A percentile compares a stretch with the other conserved stretches of the same genome.
Evolutionary conservation across 1,140 invertebrate genomes (phyloP).

Genomic region (Drosophila oshimai): DNA sequence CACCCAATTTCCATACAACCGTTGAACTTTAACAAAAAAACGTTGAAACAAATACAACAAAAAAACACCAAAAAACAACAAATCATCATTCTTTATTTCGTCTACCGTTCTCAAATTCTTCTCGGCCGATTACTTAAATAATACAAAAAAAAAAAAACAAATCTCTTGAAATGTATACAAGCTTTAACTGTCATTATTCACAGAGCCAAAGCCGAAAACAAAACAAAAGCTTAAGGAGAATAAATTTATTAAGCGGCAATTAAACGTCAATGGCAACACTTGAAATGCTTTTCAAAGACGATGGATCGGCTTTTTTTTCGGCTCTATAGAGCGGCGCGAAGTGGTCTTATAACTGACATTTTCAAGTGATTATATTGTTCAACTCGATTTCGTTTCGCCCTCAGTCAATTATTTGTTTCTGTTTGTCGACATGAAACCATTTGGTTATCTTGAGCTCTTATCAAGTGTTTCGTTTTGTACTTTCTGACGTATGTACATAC

Average conservation of each 20-base stretch:
- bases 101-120: slow-evolving; percentile 5
- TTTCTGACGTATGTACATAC: not conserved
- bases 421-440: slow-evolving; percentile 34
- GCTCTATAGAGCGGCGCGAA: slow-evolving; percentile 1
- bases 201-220: not conserved
- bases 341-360: slow-evolving; percentile 48
- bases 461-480: slow-evolving; percentile 43
- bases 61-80: slow-evolving; percentile 1
- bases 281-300: slow-evolving; percentile 42
- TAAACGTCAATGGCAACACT: slow-evolving; percentile 47
- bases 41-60: not conserved
- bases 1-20: slow-evolving; percentile 29
- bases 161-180: slow-evolving; percentile 17
- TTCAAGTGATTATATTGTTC: slow-evolving; percentile 50
- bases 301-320: slow-evolving; percentile 25
- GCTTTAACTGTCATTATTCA: slow-evolving; percentile 23
- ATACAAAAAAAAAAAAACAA: not conserved
- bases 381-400: slow-evolving; percentile 6
- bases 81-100: slow-evolving; percentile 1
- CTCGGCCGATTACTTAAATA: not conserved
- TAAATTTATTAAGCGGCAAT: slow-evolving; percentile 46
- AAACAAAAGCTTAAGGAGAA: slow-evolving; percentile 22
- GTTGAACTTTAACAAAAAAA: not conserved
- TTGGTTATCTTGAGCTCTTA: slow-evolving; percentile 45
- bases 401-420: slow-evolving; percentile 32